phyloP scores from a whole-genome alignment of 2,113 vertebrate genomes.

The Barbus barbus region DNA sequence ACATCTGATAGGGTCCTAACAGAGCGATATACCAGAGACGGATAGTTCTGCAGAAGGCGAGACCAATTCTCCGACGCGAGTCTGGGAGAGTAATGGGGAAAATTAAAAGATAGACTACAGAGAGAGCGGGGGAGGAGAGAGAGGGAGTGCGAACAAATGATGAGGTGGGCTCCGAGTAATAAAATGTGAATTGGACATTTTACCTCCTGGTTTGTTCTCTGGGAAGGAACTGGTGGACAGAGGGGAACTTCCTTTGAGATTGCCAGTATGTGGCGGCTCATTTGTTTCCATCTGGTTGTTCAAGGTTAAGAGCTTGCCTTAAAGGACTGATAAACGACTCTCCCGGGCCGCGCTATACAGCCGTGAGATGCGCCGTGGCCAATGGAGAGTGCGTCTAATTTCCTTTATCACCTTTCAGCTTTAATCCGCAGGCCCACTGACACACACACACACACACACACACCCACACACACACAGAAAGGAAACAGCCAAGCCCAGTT shows the following conservation, averaged over 20 bases:
- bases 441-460: background rate
- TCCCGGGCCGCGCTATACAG: slow-evolving; percentile 14
- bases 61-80: slow-evolving; percentile 2
- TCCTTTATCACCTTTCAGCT: slow-evolving; percentile 54
- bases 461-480: slow-evolving; percentile 7
- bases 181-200: slow-evolving; percentile 36
- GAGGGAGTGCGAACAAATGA: slow-evolving; percentile 59
- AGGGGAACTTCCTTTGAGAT: slow-evolving; percentile 45
- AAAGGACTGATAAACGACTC: slow-evolving; percentile 57
- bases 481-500: too few species aligned
- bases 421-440: slow-evolving; percentile 38
- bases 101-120: slow-evolving; percentile 48
- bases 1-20: slow-evolving; percentile 60
- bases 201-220: slow-evolving; percentile 11
- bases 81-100: slow-evolving; percentile 31
- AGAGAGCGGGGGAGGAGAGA: slow-evolving; percentile 54
- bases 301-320: slow-evolving; percentile 58
- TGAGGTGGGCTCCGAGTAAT: slow-evolving; percentile 52
- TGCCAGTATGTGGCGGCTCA: slow-evolving; percentile 39
- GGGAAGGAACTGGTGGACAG: slow-evolving; percentile 45
- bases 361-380: slow-evolving; percentile 31
- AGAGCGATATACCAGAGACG: slow-evolving; percentile 53
- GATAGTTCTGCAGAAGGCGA: slow-evolving; percentile 47
- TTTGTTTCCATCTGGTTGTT: slow-evolving; percentile 55
- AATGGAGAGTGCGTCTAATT: slow-evolving; percentile 50